Percentiles rank a stretch among this genome's conserved stretches.
These are phyloP conservation scores for Tetramorium bicarinatum DNA, from an alignment of 2,888 invertebrate species.

Conservation along the genomic window DNA sequence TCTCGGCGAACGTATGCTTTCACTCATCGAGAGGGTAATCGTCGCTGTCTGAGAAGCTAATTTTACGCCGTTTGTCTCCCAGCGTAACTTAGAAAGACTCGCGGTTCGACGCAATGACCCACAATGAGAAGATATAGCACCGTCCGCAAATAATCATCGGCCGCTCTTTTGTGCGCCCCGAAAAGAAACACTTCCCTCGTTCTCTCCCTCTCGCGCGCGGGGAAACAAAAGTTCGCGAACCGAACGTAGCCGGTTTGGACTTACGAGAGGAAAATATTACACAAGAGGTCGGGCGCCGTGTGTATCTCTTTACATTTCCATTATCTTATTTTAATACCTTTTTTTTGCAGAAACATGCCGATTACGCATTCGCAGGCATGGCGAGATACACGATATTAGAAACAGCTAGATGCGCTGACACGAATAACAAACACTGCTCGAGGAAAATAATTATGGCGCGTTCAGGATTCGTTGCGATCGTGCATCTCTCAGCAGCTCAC, in stretches of 20 bases:
- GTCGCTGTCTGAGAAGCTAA: slow-evolving; percentile 39
- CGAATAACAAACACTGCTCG: background rate
- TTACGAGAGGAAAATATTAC: slow-evolving; percentile 29
- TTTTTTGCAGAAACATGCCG: slow-evolving; percentile 9
- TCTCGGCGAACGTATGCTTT: slow-evolving; percentile 9
- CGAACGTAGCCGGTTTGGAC: slow-evolving; percentile 1
- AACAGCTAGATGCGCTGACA: slow-evolving; percentile 18
- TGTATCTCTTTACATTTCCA: slow-evolving; percentile 11
- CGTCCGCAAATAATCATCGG: slow-evolving; percentile 21
- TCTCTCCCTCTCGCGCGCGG: background rate
- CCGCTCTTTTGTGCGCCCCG: background rate
- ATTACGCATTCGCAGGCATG: background rate
- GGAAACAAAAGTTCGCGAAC: slow-evolving; percentile 12
- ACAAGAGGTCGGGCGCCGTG: slow-evolving; percentile 17
- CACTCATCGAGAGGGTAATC: slow-evolving; percentile 36
- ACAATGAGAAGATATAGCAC: slow-evolving; percentile 28
- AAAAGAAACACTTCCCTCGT: background rate
- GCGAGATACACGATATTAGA: slow-evolving; percentile 29
- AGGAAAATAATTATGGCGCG: slow-evolving; percentile 23
- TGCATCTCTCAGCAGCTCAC: no score
- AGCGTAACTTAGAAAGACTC: slow-evolving; percentile 26
- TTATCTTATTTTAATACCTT: slow-evolving; percentile 33
- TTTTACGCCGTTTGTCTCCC: slow-evolving; percentile 43
- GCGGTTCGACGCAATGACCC: slow-evolving; percentile 39
- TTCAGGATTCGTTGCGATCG: background rate